These are phyloP conservation scores for Gryon sp. DNA, from an alignment of 1,140 invertebrate species.

Conservation along the genomic window DNA sequence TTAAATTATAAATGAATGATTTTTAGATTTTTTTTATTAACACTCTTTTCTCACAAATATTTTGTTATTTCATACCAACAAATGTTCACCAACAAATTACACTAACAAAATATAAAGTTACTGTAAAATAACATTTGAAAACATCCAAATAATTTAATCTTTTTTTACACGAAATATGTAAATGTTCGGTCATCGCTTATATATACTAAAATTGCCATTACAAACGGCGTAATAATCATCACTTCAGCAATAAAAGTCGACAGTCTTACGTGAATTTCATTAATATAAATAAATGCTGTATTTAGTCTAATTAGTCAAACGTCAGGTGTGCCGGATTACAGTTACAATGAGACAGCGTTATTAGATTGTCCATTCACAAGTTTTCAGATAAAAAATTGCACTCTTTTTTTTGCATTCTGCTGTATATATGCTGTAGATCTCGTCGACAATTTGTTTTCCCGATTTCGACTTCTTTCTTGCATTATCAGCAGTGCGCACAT, in stretches of 20 bases:
- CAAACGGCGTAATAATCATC: slow-evolving; percentile 11
- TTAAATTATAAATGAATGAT: too few relatives aligned
- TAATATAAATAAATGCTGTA: slow-evolving; percentile 18
- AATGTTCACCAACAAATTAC: too few relatives aligned
- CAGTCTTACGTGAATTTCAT: slow-evolving; percentile 33
- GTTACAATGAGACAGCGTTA: slow-evolving; percentile 3
- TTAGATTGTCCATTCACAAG: slow-evolving; percentile 22
- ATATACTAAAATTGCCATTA: not conserved
- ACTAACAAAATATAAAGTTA: too few relatives aligned
- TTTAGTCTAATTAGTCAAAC: slow-evolving; percentile 30
- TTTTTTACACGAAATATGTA: too few relatives aligned
- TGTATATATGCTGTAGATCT: too few relatives aligned
- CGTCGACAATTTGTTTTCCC: slow-evolving; percentile 30
- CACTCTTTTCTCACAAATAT: too few relatives aligned
- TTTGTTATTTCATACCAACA: too few relatives aligned
- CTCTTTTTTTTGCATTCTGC: slow-evolving; percentile 24
- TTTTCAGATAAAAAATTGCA: slow-evolving; percentile 24
- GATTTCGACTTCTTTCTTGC: slow-evolving; percentile 22
- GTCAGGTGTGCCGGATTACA: slow-evolving; percentile 38
- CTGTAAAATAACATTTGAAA: too few relatives aligned
- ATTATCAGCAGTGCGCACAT: slow-evolving; percentile 13
- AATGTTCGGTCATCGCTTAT: too few relatives aligned
- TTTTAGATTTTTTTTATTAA: too few relatives aligned
- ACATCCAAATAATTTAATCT: too few relatives aligned
- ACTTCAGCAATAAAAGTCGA: slow-evolving; percentile 10